Evolutionary conservation across 2,113 vertebrate genomes (phyloP).

Genomic region (Engraulis encrasicolus): DNA sequence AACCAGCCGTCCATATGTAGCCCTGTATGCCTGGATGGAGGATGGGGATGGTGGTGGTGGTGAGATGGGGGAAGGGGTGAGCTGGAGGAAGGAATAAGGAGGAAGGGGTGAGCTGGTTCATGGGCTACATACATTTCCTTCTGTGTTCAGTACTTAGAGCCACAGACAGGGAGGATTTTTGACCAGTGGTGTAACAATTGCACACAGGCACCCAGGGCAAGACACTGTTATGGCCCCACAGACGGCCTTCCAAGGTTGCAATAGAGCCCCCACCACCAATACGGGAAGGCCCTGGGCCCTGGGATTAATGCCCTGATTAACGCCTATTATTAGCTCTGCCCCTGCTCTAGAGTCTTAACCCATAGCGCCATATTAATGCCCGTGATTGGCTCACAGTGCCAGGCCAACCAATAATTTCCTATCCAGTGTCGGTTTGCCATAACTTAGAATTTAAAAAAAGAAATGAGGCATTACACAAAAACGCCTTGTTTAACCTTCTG

Average conservation of each 20-base stretch:
- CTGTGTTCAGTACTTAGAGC: background rate
- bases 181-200: too few relatives aligned
- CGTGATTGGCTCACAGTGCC: background rate
- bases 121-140: background rate
- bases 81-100: background rate
- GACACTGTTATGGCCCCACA: too few relatives aligned
- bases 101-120: background rate
- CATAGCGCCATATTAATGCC: background rate
- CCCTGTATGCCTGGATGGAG: too few relatives aligned
- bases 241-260: too few relatives aligned
- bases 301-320: too few relatives aligned
- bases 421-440: constrained; percentile 7
- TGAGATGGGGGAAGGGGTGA: background rate
- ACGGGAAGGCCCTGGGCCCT: too few relatives aligned
- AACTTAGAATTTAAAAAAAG: background rate
- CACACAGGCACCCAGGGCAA: too few relatives aligned
- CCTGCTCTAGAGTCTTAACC: too few relatives aligned
- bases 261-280: too few relatives aligned
- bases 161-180: background rate
- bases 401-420: constrained; percentile 11
- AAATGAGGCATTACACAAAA: constrained; percentile 33
- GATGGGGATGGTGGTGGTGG: background rate
- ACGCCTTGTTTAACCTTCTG: constrained; percentile 31
- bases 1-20: background rate
- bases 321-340: too few relatives aligned